Conservation (phyloP, 2,888 invertebrate species). For the Cyclophora albipunctata region DNA sequence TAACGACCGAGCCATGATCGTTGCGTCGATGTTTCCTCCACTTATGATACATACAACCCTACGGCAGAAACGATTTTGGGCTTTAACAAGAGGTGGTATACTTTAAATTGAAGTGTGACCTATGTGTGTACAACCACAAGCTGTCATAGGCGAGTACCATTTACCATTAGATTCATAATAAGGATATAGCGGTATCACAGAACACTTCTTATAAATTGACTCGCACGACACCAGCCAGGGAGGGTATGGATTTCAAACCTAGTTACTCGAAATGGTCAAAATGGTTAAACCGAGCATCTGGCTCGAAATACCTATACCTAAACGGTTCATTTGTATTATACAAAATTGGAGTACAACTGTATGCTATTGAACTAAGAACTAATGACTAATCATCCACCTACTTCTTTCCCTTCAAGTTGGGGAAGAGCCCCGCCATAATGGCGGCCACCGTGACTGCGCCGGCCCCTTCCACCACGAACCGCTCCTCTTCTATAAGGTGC, state of each 20-base stretch:
- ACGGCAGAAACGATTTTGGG: background rate
- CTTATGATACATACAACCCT: constrained; percentile 88
- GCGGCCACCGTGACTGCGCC: constrained; percentile 88
- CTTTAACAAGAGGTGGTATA: constrained; percentile 12
- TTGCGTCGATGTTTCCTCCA: constrained; percentile 94
- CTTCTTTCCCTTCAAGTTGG: constrained; percentile 90
- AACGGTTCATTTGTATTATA: too few relatives aligned
- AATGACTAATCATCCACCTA: constrained; percentile 36
- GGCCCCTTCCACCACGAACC: constrained; percentile 92
- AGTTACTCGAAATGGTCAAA: too few relatives aligned
- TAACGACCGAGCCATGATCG: constrained; percentile 88
- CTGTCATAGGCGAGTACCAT: too few relatives aligned
- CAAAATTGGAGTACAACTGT: too few relatives aligned
- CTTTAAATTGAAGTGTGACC: background rate
- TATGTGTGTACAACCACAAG: background rate
- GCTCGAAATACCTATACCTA: too few relatives aligned
- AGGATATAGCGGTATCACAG: too few relatives aligned
- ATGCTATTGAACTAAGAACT: background rate
- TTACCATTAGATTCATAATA: too few relatives aligned
- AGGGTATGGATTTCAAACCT: too few relatives aligned
- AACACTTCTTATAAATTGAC: too few relatives aligned
- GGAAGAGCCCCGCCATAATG: constrained; percentile 84
- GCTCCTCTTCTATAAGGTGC: constrained; percentile 86
- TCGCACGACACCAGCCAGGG: too few relatives aligned
- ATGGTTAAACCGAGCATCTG: too few relatives aligned